These are phyloP conservation scores for Ophiothrix spiculata DNA, from an alignment of 35 echinoderm and acorn worm species.

Conservation along the genomic window DNA sequence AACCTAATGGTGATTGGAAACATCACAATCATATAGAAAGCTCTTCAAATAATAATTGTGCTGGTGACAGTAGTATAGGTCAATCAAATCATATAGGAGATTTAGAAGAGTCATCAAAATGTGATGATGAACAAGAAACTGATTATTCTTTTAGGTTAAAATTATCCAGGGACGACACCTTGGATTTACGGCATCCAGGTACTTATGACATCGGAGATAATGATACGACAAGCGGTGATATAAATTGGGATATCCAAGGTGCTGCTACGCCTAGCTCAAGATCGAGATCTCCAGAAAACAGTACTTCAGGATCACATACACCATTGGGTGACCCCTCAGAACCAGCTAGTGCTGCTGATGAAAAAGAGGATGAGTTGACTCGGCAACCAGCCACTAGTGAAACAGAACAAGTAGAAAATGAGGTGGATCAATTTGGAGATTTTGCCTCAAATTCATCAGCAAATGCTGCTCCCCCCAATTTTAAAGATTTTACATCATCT, in stretches of 20 bases:
- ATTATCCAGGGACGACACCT: neutral
- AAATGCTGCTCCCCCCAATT: too few species aligned
- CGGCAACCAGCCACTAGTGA: neutral
- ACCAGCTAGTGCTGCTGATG: neutral
- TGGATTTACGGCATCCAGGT: neutral
- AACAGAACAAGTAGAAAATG: neutral
- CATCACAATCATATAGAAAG: conserved; percentile 10
- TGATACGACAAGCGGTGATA: neutral
- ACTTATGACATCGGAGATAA: neutral
- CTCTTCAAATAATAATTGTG: neutral
- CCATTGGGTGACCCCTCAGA: neutral
- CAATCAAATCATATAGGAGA: neutral
- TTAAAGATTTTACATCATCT: too few species aligned
- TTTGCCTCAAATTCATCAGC: neutral
- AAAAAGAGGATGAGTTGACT: neutral
- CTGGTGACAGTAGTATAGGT: neutral
- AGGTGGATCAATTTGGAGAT: neutral
- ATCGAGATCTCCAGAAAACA: neutral
- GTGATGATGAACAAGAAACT: neutral
- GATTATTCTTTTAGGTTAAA: neutral
- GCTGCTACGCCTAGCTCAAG: neutral
- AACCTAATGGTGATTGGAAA: neutral
- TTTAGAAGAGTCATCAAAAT: neutral
- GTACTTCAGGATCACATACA: neutral
- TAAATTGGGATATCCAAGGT: neutral